Conservation (phyloP, 2,797 vertebrate species). For the Dermochelys coriacea region DNA sequence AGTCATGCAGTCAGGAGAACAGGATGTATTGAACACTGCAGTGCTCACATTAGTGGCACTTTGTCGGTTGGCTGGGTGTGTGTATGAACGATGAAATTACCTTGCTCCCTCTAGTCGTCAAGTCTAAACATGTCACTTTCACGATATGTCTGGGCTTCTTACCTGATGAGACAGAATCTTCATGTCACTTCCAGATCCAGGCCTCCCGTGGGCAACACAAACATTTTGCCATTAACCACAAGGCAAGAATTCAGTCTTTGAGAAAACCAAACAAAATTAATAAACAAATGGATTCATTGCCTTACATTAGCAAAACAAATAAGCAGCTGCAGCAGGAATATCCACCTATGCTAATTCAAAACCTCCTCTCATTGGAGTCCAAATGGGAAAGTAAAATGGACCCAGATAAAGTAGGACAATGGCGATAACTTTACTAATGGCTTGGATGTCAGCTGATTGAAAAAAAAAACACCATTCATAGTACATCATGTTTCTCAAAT, state of each 20-base stretch:
- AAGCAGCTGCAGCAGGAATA: neutral
- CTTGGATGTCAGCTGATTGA: constrained; percentile 6
- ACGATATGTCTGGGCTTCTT: neutral
- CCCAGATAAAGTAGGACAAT: constrained; percentile 11
- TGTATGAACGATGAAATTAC: too few species aligned
- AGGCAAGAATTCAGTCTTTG: neutral
- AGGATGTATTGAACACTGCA: neutral
- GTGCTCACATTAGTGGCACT: neutral
- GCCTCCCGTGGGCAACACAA: neutral
- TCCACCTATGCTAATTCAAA: neutral
- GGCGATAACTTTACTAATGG: constrained; percentile 45
- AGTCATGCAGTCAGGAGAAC: neutral
- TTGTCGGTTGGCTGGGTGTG: neutral
- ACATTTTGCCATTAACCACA: neutral
- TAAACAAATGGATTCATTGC: constrained; percentile 43
- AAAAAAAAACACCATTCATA: neutral
- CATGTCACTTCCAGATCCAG: neutral
- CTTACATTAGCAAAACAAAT: neutral
- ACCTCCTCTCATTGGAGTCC: constrained; percentile 41
- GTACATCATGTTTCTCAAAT: constrained; percentile 20
- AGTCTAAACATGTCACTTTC: neutral
- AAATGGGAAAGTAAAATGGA: constrained; percentile 39
- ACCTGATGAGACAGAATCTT: neutral
- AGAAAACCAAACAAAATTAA: constrained; percentile 12
- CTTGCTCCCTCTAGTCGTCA: neutral